Percentiles rank a stretch among this genome's conserved stretches.
Evolutionary conservation across 2,888 invertebrate genomes (phyloP).

Genomic region (Euproctis similis): DNA sequence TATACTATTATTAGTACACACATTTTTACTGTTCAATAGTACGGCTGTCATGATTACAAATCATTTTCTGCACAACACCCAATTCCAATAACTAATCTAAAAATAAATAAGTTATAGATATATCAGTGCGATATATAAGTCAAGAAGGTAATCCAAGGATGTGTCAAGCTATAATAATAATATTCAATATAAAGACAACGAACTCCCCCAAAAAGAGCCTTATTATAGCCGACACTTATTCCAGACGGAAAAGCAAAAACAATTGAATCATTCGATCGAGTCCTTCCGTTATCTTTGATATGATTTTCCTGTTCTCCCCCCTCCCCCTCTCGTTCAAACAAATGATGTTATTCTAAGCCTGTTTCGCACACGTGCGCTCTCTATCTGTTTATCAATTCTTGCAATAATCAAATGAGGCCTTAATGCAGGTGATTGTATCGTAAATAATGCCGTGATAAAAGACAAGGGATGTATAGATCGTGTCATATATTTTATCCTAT

Average conservation of each 20-base stretch:
- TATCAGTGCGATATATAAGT: too few relatives aligned
- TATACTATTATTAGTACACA: too few relatives aligned
- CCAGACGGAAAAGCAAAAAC: constrained; percentile 4
- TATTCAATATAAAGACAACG: too few relatives aligned
- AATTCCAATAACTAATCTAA: too few relatives aligned
- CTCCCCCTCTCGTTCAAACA: constrained; percentile 3
- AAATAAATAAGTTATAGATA: too few relatives aligned
- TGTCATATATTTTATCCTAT: too few relatives aligned
- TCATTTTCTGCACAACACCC: too few relatives aligned
- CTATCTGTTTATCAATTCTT: constrained; percentile 17
- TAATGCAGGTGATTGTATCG: too few relatives aligned
- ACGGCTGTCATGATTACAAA: too few relatives aligned
- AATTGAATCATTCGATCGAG: constrained; percentile 2
- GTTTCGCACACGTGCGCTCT: constrained; percentile 53
- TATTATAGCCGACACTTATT: not conserved
- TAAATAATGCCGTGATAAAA: not conserved
- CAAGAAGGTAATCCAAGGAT: too few relatives aligned
- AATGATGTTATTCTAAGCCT: constrained; percentile 36
- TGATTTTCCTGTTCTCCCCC: constrained; percentile 7
- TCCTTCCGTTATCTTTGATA: constrained; percentile 1
- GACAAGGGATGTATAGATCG: not conserved
- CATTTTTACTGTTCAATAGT: too few relatives aligned
- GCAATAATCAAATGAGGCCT: constrained; percentile 38
- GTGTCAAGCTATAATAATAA: too few relatives aligned
- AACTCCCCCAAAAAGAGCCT: not conserved